Evolutionary conservation across 2,797 vertebrate species (phyloP).

Genomic region (Ctenochaetus hawaiiensis): DNA sequence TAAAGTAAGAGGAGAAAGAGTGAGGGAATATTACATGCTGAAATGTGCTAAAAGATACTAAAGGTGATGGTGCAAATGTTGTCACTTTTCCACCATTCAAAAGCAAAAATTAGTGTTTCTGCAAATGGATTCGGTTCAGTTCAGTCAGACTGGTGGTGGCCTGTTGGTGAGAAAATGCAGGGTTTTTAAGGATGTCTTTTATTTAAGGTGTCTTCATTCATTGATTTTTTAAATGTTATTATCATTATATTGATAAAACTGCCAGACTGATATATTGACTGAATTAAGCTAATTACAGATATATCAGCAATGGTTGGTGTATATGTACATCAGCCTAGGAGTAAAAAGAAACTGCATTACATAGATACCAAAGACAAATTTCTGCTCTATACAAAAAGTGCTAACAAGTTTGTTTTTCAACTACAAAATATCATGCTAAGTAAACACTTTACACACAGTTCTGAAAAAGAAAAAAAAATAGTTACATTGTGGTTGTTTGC

Average conservation of each 20-base stretch:
- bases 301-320: too few relatives aligned
- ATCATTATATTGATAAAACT: too few relatives aligned
- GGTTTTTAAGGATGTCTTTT: not conserved
- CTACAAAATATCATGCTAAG: not conserved
- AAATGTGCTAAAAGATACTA: not conserved
- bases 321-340: too few relatives aligned
- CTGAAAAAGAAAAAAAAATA: not conserved
- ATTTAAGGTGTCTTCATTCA: not conserved
- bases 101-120: not conserved
- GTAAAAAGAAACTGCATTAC: too few relatives aligned
- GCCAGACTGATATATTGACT: too few relatives aligned
- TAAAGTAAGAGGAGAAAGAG: constrained; percentile 39
- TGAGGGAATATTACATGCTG: constrained; percentile 24
- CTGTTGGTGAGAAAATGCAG: not conserved
- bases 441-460: not conserved
- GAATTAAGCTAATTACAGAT: too few relatives aligned
- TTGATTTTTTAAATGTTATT: too few relatives aligned
- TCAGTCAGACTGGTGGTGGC: not conserved
- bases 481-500: too few relatives aligned
- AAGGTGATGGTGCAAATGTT: not conserved
- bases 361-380: too few relatives aligned
- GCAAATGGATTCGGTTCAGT: too few relatives aligned
- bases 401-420: too few relatives aligned
- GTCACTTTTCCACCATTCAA: not conserved
- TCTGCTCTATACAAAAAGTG: too few relatives aligned